These are phyloP conservation scores for Neodiprion fabricii DNA, from an alignment of 1,140 invertebrate genomes.

Conservation along the genomic window DNA sequence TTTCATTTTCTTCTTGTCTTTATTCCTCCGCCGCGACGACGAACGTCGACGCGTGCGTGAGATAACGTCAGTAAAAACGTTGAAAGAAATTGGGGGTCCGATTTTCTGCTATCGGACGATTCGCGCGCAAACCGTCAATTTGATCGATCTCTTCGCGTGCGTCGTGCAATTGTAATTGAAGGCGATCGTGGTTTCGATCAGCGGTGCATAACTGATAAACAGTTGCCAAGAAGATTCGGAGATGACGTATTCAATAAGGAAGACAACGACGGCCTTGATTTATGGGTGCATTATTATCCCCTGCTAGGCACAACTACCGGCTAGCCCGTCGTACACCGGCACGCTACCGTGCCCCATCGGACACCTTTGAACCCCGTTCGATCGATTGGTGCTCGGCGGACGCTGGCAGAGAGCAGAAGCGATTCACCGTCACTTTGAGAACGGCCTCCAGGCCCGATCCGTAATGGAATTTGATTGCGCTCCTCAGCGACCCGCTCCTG, in stretches of 20 bases:
- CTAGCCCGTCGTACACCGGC: neutral
- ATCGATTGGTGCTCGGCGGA: neutral
- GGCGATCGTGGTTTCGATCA: neutral
- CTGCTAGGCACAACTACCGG: conserved; percentile 25
- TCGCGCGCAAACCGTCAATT: too few species aligned
- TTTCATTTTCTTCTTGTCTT: too few species aligned
- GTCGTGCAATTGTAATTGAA: too few species aligned
- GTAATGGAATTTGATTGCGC: neutral
- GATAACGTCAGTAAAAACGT: neutral
- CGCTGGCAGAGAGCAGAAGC: neutral
- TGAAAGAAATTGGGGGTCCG: neutral
- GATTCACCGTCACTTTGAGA: conserved; percentile 4
- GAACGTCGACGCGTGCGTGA: too few species aligned
- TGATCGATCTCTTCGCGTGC: too few species aligned
- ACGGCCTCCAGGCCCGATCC: neutral
- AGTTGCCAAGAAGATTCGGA: conserved; percentile 19
- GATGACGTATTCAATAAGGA: conserved; percentile 39
- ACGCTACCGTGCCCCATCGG: conserved; percentile 6
- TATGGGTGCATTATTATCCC: conserved; percentile 43
- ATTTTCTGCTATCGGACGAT: too few species aligned
- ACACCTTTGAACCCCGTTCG: neutral
- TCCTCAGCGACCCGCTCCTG: neutral
- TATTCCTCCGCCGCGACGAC: too few species aligned
- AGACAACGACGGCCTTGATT: conserved; percentile 46
- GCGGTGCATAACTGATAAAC: neutral